phyloP scores from a whole-genome alignment of 2,113 vertebrate species.

The Micromys minutus region DNA sequence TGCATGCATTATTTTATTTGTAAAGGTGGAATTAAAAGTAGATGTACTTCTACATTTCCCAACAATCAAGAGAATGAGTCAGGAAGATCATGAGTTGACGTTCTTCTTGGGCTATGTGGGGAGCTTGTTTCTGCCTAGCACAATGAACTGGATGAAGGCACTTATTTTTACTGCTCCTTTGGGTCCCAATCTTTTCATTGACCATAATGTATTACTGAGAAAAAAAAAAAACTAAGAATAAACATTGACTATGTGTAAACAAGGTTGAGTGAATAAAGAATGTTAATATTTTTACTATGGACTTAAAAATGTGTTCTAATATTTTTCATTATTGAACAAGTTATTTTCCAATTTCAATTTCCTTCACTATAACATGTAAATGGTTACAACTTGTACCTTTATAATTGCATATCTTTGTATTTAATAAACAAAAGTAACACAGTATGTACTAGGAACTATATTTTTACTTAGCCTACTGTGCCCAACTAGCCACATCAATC shows the following conservation, averaged over 20 bases:
- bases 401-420: not conserved
- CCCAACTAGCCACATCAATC: not conserved
- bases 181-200: not conserved
- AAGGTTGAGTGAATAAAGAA: not conserved
- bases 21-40: not conserved
- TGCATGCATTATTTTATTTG: not conserved
- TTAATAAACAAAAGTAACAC: not conserved
- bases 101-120: not conserved
- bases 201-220: not conserved
- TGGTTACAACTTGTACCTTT: not conserved
- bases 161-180: not conserved
- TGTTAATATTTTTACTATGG: not conserved
- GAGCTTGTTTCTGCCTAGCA: not conserved
- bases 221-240: not conserved
- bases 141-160: not conserved
- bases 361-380: not conserved
- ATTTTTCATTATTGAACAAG: not conserved
- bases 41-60: not conserved
- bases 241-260: not conserved
- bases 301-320: not conserved
- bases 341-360: constrained; percentile 30
- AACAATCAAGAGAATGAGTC: not conserved
- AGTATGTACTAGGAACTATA: not conserved
- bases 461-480: not conserved
- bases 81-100: not conserved